Percentiles rank a stretch among this genome's conserved stretches.
Conservation (phyloP, 2,888 invertebrate genomes). For the Papilio gigon region DNA sequence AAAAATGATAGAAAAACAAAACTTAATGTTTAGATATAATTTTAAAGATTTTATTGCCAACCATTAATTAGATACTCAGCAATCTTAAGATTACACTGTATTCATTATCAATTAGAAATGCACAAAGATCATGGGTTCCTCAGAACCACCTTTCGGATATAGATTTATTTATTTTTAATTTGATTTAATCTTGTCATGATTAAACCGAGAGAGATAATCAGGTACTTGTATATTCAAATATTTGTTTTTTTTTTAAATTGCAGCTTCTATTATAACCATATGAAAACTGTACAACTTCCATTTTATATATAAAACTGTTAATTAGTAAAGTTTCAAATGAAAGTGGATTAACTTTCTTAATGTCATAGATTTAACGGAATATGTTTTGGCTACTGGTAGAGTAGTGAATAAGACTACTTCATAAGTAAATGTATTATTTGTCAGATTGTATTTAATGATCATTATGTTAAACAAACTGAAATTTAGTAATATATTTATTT, state of each 20-base stretch:
- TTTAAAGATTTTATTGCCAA: no score
- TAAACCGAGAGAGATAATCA: no score
- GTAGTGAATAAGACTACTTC: constrained; percentile 5
- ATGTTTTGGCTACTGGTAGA: constrained; percentile 5
- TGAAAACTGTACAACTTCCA: constrained; percentile 32
- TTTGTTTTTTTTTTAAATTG: constrained; percentile 14
- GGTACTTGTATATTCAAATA: constrained; percentile 3
- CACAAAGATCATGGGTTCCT: no score
- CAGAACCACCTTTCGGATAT: no score
- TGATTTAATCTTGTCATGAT: no score
- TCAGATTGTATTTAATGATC: constrained; percentile 10
- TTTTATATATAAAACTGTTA: constrained; percentile 7
- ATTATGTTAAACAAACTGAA: constrained; percentile 3
- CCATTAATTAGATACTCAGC: no score
- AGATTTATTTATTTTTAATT: no score
- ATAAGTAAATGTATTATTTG: constrained; percentile 9
- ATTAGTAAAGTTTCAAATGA: neutral
- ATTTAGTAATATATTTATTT: neutral
- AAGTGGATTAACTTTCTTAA: constrained; percentile 1
- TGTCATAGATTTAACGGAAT: constrained; percentile 3
- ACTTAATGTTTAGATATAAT: no score
- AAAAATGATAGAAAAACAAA: no score
- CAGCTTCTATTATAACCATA: constrained; percentile 37
- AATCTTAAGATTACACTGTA: no score
- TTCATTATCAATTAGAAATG: no score